These are phyloP conservation scores for Struthidea cinerea DNA, from an alignment of 2,113 vertebrate species.

Conservation along the genomic window DNA sequence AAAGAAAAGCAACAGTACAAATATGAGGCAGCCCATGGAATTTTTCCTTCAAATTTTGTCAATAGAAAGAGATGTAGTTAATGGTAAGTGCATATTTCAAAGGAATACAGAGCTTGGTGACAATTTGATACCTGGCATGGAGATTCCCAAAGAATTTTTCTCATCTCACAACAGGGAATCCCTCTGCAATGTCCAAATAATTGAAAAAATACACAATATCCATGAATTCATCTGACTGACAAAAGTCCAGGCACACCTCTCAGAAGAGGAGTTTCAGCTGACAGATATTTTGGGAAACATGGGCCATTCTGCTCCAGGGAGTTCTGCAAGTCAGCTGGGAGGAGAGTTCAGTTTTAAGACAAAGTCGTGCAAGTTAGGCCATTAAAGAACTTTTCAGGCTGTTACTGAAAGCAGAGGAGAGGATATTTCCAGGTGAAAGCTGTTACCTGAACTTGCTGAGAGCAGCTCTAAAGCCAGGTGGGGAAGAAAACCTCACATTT, in stretches of 20 bases:
- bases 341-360: not conserved
- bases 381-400: not conserved
- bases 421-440: not conserved
- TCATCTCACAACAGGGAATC: not conserved
- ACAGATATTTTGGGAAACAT: not conserved
- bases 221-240: not conserved
- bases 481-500: too few species aligned
- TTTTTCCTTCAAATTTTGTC: not conserved
- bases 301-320: not conserved
- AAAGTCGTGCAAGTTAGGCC: not conserved
- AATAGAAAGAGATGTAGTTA: not conserved
- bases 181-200: not conserved
- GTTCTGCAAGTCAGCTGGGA: not conserved
- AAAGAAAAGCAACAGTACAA: not conserved
- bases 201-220: rapidly evolving
- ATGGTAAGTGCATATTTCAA: not conserved
- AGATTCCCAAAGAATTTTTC: not conserved
- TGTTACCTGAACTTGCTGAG: not conserved
- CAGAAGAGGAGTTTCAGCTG: not conserved
- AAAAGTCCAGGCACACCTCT: not conserved
- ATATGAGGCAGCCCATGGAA: not conserved
- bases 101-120: not conserved
- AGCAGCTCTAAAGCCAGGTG: not conserved
- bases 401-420: not conserved
- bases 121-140: not conserved